Percentiles rank a stretch among this genome's conserved stretches.
These are phyloP conservation scores for Lasioglossum zephyrum DNA, from an alignment of 2,888 invertebrate species.

Conservation along the genomic window DNA sequence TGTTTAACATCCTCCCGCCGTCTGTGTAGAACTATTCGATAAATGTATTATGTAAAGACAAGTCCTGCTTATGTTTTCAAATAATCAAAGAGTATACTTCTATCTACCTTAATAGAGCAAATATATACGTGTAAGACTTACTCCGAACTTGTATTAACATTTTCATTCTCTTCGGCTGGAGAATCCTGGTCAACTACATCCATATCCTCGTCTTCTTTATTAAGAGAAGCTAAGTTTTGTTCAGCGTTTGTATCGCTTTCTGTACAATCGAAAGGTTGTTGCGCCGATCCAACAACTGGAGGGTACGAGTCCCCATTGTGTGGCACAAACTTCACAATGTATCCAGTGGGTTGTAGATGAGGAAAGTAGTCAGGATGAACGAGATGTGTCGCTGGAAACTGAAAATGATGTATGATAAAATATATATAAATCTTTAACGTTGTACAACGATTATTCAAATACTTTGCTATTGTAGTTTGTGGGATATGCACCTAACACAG, in stretches of 20 bases:
- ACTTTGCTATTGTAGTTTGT: background rate
- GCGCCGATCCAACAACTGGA: background rate
- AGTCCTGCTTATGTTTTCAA: background rate
- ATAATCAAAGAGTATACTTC: background rate
- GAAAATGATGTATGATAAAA: constrained; percentile 10
- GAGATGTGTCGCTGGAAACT: constrained; percentile 6
- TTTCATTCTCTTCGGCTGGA: background rate
- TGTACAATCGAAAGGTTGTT: background rate
- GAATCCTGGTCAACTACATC: background rate
- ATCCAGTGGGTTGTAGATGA: constrained; percentile 41
- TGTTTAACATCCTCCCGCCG: background rate
- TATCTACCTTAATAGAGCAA: background rate
- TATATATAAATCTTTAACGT: background rate
- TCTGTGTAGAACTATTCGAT: constrained; percentile 9
- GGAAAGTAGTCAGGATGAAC: background rate
- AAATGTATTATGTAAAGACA: background rate
- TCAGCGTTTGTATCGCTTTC: background rate
- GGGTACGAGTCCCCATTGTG: background rate
- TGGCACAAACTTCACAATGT: constrained; percentile 32
- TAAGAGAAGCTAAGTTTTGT: background rate
- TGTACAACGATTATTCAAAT: background rate
- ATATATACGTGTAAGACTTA: background rate
- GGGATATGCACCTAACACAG: constrained; percentile 1
- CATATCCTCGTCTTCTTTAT: background rate
- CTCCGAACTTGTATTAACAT: background rate